A percentile compares a stretch with the other conserved stretches of the same genome.
Conservation (phyloP, 1,140 invertebrate genomes). For the Mycetomoellerius zeteki region DNA sequence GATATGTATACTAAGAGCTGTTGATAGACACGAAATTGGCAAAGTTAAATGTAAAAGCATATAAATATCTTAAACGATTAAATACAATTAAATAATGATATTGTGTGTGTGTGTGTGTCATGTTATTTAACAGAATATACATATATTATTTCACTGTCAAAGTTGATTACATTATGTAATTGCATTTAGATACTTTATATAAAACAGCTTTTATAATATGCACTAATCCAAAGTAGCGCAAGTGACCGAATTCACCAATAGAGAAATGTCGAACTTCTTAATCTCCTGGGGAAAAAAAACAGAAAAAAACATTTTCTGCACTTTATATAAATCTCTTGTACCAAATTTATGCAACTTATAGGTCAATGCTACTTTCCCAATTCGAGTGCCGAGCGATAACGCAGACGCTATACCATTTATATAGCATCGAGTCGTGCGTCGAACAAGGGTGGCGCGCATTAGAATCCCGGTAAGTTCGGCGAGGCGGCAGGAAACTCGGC, state of each 20-base stretch:
- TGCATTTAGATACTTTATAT: too few species aligned
- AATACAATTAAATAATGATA: too few species aligned
- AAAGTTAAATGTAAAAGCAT: too few species aligned
- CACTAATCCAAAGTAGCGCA: too few species aligned
- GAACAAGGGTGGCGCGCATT: conserved; percentile 68
- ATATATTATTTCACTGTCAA: too few species aligned
- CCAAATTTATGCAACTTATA: background rate
- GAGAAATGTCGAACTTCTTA: background rate
- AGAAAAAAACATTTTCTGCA: background rate
- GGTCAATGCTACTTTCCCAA: conserved; percentile 1
- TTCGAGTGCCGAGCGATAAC: conserved; percentile 64
- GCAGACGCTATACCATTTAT: conserved; percentile 34
- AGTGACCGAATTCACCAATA: background rate
- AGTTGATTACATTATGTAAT: too few species aligned
- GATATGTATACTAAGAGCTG: too few species aligned
- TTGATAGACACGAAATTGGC: too few species aligned
- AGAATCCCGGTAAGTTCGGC: conserved; percentile 67
- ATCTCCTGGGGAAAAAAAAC: background rate
- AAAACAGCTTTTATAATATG: too few species aligned
- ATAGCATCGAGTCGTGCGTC: conserved; percentile 45
- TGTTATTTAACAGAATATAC: too few species aligned
- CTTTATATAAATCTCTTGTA: background rate
- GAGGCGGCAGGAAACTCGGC: conserved; percentile 82
- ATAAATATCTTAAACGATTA: too few species aligned
- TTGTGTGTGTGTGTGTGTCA: too few species aligned